Evolutionary conservation across 2,113 vertebrate genomes (phyloP).

Genomic region (Ellobius talpinus): DNA sequence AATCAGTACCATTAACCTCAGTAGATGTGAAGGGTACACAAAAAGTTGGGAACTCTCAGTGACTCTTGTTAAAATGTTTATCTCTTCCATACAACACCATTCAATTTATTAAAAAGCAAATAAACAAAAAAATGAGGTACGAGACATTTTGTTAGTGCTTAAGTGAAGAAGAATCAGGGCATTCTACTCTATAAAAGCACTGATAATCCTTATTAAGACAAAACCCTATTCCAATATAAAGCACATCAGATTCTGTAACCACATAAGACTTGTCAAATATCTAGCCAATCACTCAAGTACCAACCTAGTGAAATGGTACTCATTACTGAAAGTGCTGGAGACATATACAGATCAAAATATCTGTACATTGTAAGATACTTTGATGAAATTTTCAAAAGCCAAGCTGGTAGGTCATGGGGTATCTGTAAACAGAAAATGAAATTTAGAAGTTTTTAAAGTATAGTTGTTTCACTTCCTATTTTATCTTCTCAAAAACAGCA

Average conservation of each 20-base stretch:
- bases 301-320: not conserved
- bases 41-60: not conserved
- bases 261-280: conserved; percentile 22
- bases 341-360: not conserved
- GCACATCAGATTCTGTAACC: conserved; percentile 22
- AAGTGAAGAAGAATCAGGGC: not conserved
- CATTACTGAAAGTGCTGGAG: not conserved
- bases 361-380: not conserved
- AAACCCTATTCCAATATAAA: conserved; percentile 26
- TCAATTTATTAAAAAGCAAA: conserved; percentile 41
- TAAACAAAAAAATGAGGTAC: not conserved
- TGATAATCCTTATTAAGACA: conserved; percentile 21
- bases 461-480: not conserved
- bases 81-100: not conserved
- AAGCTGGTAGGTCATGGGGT: not conserved
- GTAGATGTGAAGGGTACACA: not conserved
- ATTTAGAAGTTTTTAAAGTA: not conserved
- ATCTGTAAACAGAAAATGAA: conserved; percentile 17
- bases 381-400: not conserved
- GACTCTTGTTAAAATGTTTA: not conserved
- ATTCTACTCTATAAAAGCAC: not conserved
- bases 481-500: not conserved
- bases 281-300: not conserved
- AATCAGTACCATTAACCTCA: not conserved
- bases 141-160: not conserved